Evolutionary conservation across 2,888 invertebrate species (phyloP).

Genomic region (Apeira syringaria): DNA sequence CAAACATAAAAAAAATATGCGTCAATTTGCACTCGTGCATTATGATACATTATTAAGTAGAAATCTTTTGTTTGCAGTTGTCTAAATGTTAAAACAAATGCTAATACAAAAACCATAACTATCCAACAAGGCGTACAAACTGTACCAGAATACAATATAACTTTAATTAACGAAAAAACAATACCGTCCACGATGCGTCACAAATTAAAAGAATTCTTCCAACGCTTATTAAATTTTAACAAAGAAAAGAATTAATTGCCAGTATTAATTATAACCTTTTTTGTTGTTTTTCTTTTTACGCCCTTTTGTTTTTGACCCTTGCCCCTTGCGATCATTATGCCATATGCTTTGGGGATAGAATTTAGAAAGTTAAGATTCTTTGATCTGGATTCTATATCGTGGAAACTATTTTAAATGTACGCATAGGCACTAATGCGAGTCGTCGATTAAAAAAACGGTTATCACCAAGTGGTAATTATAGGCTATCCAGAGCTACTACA

Average conservation of each 20-base stretch:
- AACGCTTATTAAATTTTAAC: slow-evolving; percentile 34
- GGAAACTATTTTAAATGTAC: too few relatives aligned
- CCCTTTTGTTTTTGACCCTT: slow-evolving; percentile 26
- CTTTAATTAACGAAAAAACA: slow-evolving; percentile 47
- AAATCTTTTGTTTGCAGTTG: too few relatives aligned
- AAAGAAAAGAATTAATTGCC: slow-evolving; percentile 73
- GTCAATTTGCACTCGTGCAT: too few relatives aligned
- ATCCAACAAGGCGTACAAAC: slow-evolving; percentile 30
- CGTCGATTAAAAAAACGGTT: too few relatives aligned
- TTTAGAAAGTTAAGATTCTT: background rate
- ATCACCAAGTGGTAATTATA: too few relatives aligned
- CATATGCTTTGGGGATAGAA: slow-evolving; percentile 50
- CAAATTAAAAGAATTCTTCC: slow-evolving; percentile 31
- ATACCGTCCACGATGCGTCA: slow-evolving; percentile 36
- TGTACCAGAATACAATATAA: slow-evolving; percentile 36
- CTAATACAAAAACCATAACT: slow-evolving; percentile 43
- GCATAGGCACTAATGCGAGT: too few relatives aligned
- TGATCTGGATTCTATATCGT: too few relatives aligned
- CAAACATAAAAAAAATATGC: too few relatives aligned
- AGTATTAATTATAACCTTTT: slow-evolving; percentile 75
- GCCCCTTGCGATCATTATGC: slow-evolving; percentile 43
- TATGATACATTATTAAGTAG: too few relatives aligned
- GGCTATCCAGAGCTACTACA: too few relatives aligned
- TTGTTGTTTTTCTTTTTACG: slow-evolving; percentile 55
- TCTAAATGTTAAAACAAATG: too few relatives aligned